Evolutionary conservation across 2,888 invertebrate species (phyloP), one percentile per base, ranked within the genome.

Genomic region (Cosmorhoe ocellata): DNA sequence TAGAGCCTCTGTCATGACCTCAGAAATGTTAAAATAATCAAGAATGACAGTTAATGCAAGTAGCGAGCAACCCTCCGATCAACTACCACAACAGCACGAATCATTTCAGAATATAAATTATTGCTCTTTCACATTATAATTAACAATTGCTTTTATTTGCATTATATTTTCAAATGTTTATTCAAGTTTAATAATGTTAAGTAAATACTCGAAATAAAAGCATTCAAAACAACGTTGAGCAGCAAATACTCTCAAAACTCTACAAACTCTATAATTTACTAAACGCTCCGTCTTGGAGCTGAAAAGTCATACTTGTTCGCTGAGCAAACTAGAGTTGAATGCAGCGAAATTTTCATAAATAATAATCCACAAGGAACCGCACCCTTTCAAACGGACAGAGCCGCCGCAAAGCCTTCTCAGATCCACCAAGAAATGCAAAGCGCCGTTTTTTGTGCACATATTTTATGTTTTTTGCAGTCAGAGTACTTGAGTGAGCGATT

Each of bases 371-470:
- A 44, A 50, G 48, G 53, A 58, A 52, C 45, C 45, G 47, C 44
- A 13, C 37, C 47, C 40, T 52, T 52, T 26, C 30, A 37, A 30
- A 33, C 57, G 50, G 52, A 50, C 41, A 51, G 50, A 51, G 47
- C 51, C 32, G 43, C 49, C 52, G 37, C 50, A 52, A 59, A 57
- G 52, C 57, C 51, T 30, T 43, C 51, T 59, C 33, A 45, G 38
- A 52, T 47, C 47, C 33, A 39, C 42, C 52, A 52, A 52, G 52
- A 47, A 52, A 52, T 52, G 37, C 43, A 47, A 47, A 52, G 47
- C 30, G 39, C 34, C 9, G 41, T 51, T 43, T 51, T 37, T 31
- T 26, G 34, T 30, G 50, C 13, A 38, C 27, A 50, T 32, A 39
- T 39, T 32, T 37, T 7, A 49, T 43, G 26, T 37, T 43, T 42